Base-by-base conservation (phyloP, 1,140 invertebrate genomes). In the Lanistes nyassanus region DNA sequence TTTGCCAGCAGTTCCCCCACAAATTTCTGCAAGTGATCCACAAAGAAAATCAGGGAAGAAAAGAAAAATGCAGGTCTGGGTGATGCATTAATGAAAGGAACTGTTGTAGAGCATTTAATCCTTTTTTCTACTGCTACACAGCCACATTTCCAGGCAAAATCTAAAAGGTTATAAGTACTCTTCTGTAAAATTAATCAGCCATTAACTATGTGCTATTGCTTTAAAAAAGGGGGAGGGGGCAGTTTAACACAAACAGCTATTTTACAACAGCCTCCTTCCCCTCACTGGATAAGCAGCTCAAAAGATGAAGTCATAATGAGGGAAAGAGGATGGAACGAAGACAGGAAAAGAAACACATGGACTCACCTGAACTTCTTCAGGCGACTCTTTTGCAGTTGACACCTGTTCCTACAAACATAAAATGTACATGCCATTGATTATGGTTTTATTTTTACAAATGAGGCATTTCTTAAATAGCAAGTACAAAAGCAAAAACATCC, bases 281-380 rank as follows among this genome's bases (percentile, higher is more conserved):
- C 9, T 29, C 29, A 11, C 42, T 31, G n/a, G n/a, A n/a, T n/a
- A n/a, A n/a, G n/a, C n/a, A n/a, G n/a, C n/a, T n/a, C n/a, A n/a
- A n/a, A n/a, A n/a, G n/a, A n/a, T n/a, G n/a, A n/a, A n/a, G n/a
- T n/a, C n/a, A n/a, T n/a, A n/a, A n/a, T n/a, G n/a, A n/a, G n/a
- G n/a, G n/a, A n/a, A n/a, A n/a, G n/a, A n/a, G n/a, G n/a, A n/a
- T n/a, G n/a, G n/a, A n/a, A n/a, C n/a, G n/a, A 3, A 21, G 29
- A 53, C 3, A 19, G 21, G 13, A 47, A 39, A 7, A 21, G 2
- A 29, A 62, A 34, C 37, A 26, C 21, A 7, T 26, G 19, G 26
- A 76, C 75, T 76, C 19, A 76, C 75, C 39, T 72, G 51, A 34
- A 76, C 69, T 60, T 65, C 69, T 23, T 71, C 75, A 37, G 36